Conservation (phyloP, 2,888 invertebrate genomes). For the Miltochrista miniata region DNA sequence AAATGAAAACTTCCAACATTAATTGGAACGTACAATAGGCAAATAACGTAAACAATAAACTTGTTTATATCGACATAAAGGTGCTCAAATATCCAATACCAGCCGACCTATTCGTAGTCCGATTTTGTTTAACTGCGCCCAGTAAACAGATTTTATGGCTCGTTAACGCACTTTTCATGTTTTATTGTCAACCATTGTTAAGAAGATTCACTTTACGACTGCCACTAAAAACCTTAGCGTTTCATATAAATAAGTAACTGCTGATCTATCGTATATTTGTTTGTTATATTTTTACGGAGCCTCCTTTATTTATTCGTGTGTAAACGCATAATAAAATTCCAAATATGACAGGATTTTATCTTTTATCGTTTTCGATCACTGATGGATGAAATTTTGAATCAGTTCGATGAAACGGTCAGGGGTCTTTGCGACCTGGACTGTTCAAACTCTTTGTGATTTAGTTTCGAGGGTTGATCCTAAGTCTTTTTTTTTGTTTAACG, state of each 20-base stretch:
- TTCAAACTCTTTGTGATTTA: too few relatives aligned
- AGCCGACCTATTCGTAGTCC: conserved; percentile 44
- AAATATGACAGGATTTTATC: too few relatives aligned
- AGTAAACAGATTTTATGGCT: conserved; percentile 76
- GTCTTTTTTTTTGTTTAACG: too few relatives aligned
- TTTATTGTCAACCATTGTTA: conserved; percentile 76
- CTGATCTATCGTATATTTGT: conserved; percentile 46
- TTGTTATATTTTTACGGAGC: conserved; percentile 39
- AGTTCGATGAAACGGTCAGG: too few relatives aligned
- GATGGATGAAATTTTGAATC: too few relatives aligned
- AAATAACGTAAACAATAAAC: conserved; percentile 14
- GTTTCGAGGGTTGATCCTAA: too few relatives aligned
- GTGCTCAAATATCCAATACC: conserved; percentile 23
- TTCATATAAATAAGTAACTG: conserved; percentile 63
- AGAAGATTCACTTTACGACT: conserved; percentile 71
- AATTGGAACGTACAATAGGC: neutral
- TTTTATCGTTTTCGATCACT: too few relatives aligned
- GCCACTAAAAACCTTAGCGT: conserved; percentile 60
- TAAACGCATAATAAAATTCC: conserved; percentile 9
- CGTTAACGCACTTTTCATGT: conserved; percentile 79
- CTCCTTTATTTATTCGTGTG: conserved; percentile 12
- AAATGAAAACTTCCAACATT: too few relatives aligned
- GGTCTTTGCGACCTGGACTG: too few relatives aligned
- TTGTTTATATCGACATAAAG: conserved; percentile 21
- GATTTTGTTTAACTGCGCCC: conserved; percentile 61